These are phyloP conservation scores for Squalus acanthias DNA, from an alignment of 2,797 vertebrate genomes.

Conservation along the genomic window DNA sequence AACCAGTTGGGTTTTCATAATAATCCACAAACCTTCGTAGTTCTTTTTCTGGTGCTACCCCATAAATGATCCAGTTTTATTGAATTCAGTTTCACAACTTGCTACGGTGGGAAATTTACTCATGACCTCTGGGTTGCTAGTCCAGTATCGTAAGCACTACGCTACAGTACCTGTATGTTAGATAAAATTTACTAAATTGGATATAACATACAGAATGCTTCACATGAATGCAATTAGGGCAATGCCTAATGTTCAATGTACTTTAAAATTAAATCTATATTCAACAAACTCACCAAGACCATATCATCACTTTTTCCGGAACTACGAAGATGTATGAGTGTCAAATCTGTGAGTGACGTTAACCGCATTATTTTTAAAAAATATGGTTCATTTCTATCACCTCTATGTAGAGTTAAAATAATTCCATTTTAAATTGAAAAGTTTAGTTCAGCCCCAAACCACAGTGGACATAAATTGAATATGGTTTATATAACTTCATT, in stretches of 20 bases:
- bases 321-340: background rate
- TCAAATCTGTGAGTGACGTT: background rate
- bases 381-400: background rate
- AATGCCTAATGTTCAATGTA: background rate
- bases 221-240: background rate
- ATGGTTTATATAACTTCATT: background rate
- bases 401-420: background rate
- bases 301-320: background rate
- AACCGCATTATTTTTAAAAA: background rate
- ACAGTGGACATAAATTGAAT: background rate
- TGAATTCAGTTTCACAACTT: no score
- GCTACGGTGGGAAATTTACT: no score
- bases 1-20: no score
- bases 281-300: background rate
- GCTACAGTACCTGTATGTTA: background rate
- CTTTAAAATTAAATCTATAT: background rate
- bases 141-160: background rate
- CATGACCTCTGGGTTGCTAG: background rate
- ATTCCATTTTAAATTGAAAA: slow-evolving; percentile 25
- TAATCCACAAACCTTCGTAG: no score
- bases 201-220: background rate
- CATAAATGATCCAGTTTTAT: no score
- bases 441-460: background rate
- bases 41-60: no score
- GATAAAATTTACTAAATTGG: background rate